phyloP scores from a whole-genome alignment of 2,113 vertebrate species.

The Mola mola region DNA sequence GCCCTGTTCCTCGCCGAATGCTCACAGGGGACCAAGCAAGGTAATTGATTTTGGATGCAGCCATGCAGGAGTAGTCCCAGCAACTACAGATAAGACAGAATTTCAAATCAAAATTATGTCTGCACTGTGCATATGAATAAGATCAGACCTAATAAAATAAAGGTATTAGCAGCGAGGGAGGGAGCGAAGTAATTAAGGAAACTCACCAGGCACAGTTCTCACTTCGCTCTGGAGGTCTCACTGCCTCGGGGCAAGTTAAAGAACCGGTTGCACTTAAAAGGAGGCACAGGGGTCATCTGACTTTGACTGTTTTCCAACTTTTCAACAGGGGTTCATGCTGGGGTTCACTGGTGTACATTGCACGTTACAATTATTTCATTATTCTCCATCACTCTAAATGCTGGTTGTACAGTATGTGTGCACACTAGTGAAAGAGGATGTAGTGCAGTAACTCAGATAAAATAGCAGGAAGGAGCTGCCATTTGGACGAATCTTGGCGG shows the following conservation, averaged over 20 bases:
- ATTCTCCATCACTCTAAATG: background rate
- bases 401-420: too few species aligned
- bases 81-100: conserved; percentile 70
- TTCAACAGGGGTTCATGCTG: conserved; percentile 20
- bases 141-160: conserved; percentile 78
- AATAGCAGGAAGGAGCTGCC: too few species aligned
- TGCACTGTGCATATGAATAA: conserved; percentile 75
- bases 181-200: conserved; percentile 75
- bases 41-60: conserved; percentile 82
- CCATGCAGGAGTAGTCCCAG: conserved; percentile 70
- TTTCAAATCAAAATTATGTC: conserved; percentile 75
- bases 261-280: conserved; percentile 40
- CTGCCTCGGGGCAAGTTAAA: conserved; percentile 47
- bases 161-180: conserved; percentile 70
- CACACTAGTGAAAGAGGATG: too few species aligned
- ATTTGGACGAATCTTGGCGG: too few species aligned
- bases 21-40: conserved; percentile 68
- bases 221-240: conserved; percentile 57
- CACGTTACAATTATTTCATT: background rate
- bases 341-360: conserved; percentile 17
- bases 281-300: conserved; percentile 50
- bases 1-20: conserved; percentile 46
- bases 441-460: too few species aligned
- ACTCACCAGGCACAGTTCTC: conserved; percentile 54
- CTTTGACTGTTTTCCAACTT: conserved; percentile 46